A percentile compares a stretch with the other conserved stretches of the same genome.
Conservation (phyloP, 2,113 vertebrate species). For the Azemiops feae region DNA sequence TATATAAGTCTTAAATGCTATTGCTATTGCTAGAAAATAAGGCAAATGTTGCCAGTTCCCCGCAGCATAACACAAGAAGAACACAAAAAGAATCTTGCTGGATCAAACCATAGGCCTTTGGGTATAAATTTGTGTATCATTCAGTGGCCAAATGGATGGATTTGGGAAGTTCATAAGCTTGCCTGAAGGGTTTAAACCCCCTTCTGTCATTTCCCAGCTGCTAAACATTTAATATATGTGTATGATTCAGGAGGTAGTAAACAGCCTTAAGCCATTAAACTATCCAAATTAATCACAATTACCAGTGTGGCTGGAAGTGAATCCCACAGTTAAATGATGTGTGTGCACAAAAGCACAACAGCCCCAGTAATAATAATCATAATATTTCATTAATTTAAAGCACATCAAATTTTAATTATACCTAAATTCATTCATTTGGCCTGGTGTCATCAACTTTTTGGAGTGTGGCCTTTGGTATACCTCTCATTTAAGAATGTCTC, state of each 20-base stretch:
- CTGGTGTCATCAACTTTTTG: background rate
- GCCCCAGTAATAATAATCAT: background rate
- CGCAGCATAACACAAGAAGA: background rate
- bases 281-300: background rate
- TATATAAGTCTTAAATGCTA: background rate
- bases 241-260: background rate
- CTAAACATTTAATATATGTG: background rate
- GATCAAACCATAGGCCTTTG: background rate
- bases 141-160: background rate
- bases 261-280: background rate
- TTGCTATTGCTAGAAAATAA: background rate
- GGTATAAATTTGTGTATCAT: background rate
- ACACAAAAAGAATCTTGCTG: background rate
- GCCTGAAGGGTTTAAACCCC: background rate
- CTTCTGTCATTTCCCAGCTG: background rate
- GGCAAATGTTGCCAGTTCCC: background rate
- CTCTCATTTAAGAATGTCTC: background rate
- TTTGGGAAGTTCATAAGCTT: background rate
- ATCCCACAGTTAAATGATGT: background rate
- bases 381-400: background rate
- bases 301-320: background rate
- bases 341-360: background rate
- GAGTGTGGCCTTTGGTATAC: background rate
- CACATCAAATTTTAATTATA: background rate
- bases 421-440: background rate